Evolutionary conservation across 2,113 vertebrate species (phyloP).

Genomic region (Apteryx owenii): DNA sequence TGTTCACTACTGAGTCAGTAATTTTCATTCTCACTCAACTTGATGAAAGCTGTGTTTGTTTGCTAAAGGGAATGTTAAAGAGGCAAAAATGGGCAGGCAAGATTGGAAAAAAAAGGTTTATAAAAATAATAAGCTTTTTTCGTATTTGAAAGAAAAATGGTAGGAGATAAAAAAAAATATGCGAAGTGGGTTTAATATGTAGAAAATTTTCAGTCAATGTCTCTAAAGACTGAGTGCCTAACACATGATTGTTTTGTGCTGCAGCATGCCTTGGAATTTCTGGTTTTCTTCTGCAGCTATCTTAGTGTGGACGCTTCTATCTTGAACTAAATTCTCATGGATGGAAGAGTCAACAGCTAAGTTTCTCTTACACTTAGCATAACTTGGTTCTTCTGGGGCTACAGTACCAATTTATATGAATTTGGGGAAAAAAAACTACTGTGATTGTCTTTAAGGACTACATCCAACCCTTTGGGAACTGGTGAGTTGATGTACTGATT

Average conservation of each 20-base stretch:
- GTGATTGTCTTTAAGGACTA: neutral
- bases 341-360: neutral
- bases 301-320: neutral
- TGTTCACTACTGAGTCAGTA: constrained; percentile 35
- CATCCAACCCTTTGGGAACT: neutral
- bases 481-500: neutral
- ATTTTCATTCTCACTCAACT: constrained; percentile 31
- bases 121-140: neutral
- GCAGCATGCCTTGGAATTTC: neutral
- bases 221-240: neutral
- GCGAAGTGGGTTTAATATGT: neutral
- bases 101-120: neutral
- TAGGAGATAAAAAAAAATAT: neutral
- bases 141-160: neutral
- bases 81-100: constrained; percentile 17
- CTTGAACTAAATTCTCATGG: neutral
- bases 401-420: neutral
- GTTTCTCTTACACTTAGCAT: neutral
- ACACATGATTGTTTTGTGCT: neutral
- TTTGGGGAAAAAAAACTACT: neutral
- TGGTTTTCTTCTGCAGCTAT: neutral
- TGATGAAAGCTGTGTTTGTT: constrained; percentile 39
- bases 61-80: constrained; percentile 27
- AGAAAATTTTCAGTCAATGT: neutral
- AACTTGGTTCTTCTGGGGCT: neutral